These are phyloP conservation scores for Ariopsis seemanni DNA, from an alignment of 2,113 vertebrate species.

Conservation along the genomic window DNA sequence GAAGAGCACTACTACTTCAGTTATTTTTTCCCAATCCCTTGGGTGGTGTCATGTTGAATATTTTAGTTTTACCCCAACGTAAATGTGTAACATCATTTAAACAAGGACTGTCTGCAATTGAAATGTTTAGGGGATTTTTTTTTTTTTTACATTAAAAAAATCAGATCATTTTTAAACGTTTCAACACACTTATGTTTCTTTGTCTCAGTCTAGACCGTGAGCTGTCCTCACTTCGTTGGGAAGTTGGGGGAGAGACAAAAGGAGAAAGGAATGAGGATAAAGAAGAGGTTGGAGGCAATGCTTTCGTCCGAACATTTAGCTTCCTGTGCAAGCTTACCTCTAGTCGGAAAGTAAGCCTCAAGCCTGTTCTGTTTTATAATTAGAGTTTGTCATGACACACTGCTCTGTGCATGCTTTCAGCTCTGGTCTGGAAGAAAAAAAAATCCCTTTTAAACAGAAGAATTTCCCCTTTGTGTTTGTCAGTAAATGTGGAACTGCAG, in stretches of 20 bases:
- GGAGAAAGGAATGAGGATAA: slow-evolving; percentile 40
- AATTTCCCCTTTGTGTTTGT: background rate
- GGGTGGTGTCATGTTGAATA: background rate
- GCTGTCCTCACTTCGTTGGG: slow-evolving; percentile 12
- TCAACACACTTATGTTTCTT: background rate
- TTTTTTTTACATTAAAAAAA: background rate
- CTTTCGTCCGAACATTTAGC: slow-evolving; percentile 74
- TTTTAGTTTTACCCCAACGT: background rate
- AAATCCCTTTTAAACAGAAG: background rate
- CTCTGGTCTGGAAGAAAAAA: background rate
- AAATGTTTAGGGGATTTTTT: background rate
- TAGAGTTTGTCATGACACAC: background rate
- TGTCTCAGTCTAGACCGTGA: slow-evolving; percentile 54
- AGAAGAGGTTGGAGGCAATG: slow-evolving; percentile 46
- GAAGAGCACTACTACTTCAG: background rate
- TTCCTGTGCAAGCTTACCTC: slow-evolving; percentile 77
- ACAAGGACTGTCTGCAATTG: background rate
- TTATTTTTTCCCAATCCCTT: background rate
- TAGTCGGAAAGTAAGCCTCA: slow-evolving; percentile 71
- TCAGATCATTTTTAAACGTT: background rate
- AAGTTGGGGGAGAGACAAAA: slow-evolving; percentile 48
- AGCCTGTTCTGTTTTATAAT: background rate
- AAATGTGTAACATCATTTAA: background rate
- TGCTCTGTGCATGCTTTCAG: background rate
- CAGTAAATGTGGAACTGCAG: background rate